Evolutionary conservation across 2,888 invertebrate species (phyloP), one percentile per base, ranked within the genome.

Genomic region (Zootermopsis nevadensis): DNA sequence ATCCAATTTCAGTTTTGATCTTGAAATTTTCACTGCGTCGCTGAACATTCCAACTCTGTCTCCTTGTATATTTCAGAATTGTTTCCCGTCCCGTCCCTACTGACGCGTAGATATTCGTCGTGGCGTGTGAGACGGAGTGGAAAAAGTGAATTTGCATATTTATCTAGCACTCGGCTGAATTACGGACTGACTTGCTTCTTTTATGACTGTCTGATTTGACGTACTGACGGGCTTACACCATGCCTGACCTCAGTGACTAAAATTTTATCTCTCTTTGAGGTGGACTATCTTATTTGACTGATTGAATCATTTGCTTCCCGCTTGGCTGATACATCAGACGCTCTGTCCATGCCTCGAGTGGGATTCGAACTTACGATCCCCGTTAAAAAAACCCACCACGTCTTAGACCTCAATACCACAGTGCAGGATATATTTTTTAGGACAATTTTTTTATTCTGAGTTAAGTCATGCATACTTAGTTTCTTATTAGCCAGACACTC

Each of bases 1-100:
- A 69, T 69, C 69, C 69, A 69, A 69, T 69, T 69, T 69, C 69
- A 33, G 69, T 69, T 33, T 69, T 69, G 30, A 67, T 67, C 69
- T 69, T 30, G 33, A 69, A 69, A 69, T 69, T 69, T 69, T 19
- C 69, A 69, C 69, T 69, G 69, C 33, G 33, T 33, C 69, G 33
- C 33, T 69, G 69, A 69, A 69, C 33, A 69, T 69, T 60, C 69
- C 33, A 4, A 12, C 69, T 60, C 60, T 60, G 60, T 60, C 60
- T 60, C 31, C 69, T 33, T 33, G 31, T 69, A 69, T 8, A 69
- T 69, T 69, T 10, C 30, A 30, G 33, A 69, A 69, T 69, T 69
- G 69, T 33, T 33, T 30, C 30, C 69, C 30, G 24, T 27, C 31
- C 31, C 69, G 31, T 60, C 60, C 24, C 60, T 15, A 15, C n/a